Percentiles rank a stretch among this genome's conserved stretches.
Conservation (phyloP, 2,113 vertebrate species). For the Axis porcinus region DNA sequence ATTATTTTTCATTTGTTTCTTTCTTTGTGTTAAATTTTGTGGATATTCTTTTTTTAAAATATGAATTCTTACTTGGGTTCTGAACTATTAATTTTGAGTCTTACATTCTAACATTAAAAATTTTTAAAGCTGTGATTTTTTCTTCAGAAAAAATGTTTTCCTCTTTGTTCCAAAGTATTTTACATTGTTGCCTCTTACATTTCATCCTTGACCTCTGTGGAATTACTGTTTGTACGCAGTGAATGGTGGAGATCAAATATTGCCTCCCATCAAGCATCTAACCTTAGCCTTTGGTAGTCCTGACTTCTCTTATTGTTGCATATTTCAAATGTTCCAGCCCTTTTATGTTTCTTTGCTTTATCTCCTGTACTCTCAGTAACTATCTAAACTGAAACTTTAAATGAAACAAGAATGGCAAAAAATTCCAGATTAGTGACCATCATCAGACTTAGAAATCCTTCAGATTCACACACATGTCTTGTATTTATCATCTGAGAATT, state of each 20-base stretch:
- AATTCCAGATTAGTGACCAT: rapidly evolving
- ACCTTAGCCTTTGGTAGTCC: not conserved
- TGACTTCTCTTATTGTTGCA: not conserved
- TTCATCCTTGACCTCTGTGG: not conserved
- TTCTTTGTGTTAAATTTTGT: not conserved
- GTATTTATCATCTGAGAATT: not conserved
- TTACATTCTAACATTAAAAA: not conserved
- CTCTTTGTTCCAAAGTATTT: not conserved
- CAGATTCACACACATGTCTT: not conserved
- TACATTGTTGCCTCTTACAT: not conserved
- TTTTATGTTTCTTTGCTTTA: not conserved
- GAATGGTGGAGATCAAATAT: not conserved
- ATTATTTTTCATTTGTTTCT: not conserved
- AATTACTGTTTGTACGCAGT: not conserved
- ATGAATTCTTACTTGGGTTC: not conserved
- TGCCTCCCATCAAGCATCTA: not conserved
- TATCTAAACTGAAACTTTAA: not conserved
- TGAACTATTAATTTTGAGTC: not conserved
- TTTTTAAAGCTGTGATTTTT: not conserved
- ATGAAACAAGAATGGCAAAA: not conserved
- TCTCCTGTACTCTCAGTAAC: not conserved
- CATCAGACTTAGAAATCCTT: not conserved
- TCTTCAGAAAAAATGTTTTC: not conserved
- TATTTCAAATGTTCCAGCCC: not conserved
- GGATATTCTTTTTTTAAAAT: not conserved